Conservation (phyloP, 2,797 vertebrate genomes). For the Galagoides demidoff region DNA sequence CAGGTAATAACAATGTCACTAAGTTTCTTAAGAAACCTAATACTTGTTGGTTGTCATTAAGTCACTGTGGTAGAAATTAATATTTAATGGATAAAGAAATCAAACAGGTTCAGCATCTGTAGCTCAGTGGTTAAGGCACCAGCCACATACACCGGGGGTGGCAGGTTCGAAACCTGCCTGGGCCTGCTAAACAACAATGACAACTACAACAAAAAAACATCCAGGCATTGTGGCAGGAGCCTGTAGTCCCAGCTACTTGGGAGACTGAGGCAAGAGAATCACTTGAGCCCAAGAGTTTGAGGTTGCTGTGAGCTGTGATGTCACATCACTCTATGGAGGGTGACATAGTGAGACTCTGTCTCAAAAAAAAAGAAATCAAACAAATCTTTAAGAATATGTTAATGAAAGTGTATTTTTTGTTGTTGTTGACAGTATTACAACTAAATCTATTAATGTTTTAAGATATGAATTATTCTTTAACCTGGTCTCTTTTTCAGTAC, state of each 20-base stretch:
- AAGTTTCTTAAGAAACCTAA: not conserved
- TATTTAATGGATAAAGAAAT: conserved; percentile 9
- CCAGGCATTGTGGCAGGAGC: too few species aligned
- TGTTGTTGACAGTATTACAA: not conserved
- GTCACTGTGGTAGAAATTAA: not conserved
- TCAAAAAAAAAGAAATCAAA: conserved; percentile 10
- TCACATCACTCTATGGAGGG: too few species aligned
- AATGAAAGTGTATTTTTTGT: not conserved
- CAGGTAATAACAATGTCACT: not conserved
- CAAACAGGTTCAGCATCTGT: not conserved
- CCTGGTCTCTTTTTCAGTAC: not conserved
- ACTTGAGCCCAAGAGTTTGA: too few species aligned
- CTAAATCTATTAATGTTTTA: conserved; percentile 19
- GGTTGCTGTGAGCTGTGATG: too few species aligned
- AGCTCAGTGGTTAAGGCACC: too few species aligned
- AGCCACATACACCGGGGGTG: too few species aligned
- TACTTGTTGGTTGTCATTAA: not conserved
- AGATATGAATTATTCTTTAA: conserved; percentile 11
- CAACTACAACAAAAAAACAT: too few species aligned
- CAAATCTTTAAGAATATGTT: not conserved
- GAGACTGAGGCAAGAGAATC: too few species aligned
- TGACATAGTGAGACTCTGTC: too few species aligned
- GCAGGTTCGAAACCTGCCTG: too few species aligned
- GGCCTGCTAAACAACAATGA: too few species aligned
- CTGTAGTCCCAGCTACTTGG: too few species aligned